Base-by-base conservation (phyloP, 2,888 invertebrate genomes). In the Torymus auratus region DNA sequence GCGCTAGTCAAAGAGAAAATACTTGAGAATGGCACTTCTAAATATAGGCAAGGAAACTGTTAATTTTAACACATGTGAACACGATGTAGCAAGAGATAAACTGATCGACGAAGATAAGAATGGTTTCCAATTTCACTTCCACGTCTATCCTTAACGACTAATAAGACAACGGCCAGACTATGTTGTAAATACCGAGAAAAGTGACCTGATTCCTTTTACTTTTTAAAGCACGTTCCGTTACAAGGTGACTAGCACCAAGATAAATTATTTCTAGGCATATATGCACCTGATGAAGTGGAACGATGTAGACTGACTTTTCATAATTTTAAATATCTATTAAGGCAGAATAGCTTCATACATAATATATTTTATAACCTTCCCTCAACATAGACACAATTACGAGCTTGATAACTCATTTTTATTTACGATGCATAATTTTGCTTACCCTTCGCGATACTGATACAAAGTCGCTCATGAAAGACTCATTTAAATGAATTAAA, bases 161-260 rank as follows among this genome's bases (percentile, higher is more conserved):
- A 78, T 78, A 58, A 71, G 71, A 13, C n/a, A 64, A 52, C 15
- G 58, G n/a, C 20, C 28, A 67, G n/a, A 78, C 17, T 58, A 53
- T 41, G 55, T 67, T 60, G 20, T 61, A 72, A 78, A 55, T 58
- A 41, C 5, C 20, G 41, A 41, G 28, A 71, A 61, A 62, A 67
- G 15, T 68, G 53, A 72, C 41, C 65, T 28, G 65, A 14, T 60
- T 53, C 65, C 71, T 65, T 78, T 78, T 78, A 71, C 65, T 71
- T 65, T 78, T 77, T 71, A 56, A 58, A 77, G 56, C 64, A 64
- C 23, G 70, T 69, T 61, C 41, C 50, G 13, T 52, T 7, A 5
- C 41, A 41, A 52, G 23, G 15, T 53, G 14, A 13, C 15, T 52
- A 17, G 52, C 41, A 41, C 7, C 3, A 17, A 15, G 17, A 69